These are phyloP conservation scores for Liodrosophila aerea DNA, from an alignment of 2,888 invertebrate genomes.

Conservation along the genomic window DNA sequence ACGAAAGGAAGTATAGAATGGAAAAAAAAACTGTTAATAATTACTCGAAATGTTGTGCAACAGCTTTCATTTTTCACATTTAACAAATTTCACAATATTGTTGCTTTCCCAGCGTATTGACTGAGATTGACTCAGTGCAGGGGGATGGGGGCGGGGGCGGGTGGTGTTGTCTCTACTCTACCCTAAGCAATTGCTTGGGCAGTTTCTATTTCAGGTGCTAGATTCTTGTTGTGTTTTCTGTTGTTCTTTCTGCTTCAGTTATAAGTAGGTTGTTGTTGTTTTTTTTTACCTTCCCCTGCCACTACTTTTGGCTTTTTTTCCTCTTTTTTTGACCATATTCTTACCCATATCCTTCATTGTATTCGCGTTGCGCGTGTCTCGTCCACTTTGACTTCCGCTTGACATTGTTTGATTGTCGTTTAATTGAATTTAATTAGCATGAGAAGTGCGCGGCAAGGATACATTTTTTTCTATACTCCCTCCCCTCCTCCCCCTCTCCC, in stretches of 20 bases:
- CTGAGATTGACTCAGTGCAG: constrained; percentile 11
- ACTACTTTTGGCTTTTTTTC: no score
- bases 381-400: constrained; percentile 73
- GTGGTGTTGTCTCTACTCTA: no score
- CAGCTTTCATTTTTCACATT: constrained; percentile 73
- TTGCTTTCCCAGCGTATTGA: constrained; percentile 3
- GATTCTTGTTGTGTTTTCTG: background rate
- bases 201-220: constrained; percentile 13
- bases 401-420: constrained; percentile 82
- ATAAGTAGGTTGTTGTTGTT: background rate
- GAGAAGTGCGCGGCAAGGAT: constrained; percentile 63
- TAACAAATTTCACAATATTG: constrained; percentile 37
- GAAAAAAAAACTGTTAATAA: constrained; percentile 47
- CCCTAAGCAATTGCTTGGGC: constrained; percentile 41
- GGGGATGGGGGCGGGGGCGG: no score
- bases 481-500: no score
- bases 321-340: background rate
- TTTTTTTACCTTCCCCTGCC: background rate
- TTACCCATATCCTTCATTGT: constrained; percentile 1
- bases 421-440: constrained; percentile 82
- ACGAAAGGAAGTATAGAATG: background rate
- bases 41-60: constrained; percentile 72
- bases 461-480: constrained; percentile 38
- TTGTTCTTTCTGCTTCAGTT: background rate
- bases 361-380: constrained; percentile 49